These are phyloP conservation scores for Prunella himalayana DNA, from an alignment of 2,113 vertebrate species.

Conservation along the genomic window DNA sequence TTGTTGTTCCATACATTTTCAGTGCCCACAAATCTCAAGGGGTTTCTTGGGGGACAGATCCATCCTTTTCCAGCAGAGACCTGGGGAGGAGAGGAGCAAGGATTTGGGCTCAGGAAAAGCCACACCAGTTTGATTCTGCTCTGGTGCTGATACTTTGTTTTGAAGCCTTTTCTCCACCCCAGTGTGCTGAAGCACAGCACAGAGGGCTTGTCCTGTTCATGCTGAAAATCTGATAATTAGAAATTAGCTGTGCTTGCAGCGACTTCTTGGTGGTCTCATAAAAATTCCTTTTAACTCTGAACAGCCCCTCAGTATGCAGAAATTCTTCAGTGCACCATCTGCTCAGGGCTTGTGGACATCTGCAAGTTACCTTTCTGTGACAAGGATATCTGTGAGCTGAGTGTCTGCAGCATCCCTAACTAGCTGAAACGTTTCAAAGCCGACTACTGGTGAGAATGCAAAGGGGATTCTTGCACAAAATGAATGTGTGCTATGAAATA, in stretches of 20 bases:
- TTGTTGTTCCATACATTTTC: background rate
- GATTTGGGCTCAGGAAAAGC: background rate
- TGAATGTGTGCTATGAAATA: background rate
- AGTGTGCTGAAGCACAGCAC: background rate
- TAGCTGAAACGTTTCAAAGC: background rate
- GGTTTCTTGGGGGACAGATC: background rate
- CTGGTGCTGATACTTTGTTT: background rate
- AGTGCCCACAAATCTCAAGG: background rate
- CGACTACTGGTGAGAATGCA: background rate
- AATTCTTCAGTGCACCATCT: conserved; percentile 45
- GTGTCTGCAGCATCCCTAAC: background rate
- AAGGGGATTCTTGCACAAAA: background rate
- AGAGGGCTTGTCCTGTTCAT: background rate
- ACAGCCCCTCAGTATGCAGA: background rate
- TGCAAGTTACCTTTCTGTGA: conserved; percentile 34
- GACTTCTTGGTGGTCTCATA: conserved; percentile 38
- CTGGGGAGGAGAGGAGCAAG: accelerated
- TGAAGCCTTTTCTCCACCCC: background rate
- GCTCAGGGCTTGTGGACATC: conserved; percentile 28
- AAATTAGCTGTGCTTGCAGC: conserved; percentile 49
- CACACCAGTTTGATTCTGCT: background rate
- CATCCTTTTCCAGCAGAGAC: background rate
- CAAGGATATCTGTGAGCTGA: background rate
- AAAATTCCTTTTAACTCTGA: conserved; percentile 44
- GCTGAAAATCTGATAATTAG: background rate